phyloP scores from a whole-genome alignment of 2,888 invertebrate species.

The Netelia fuscicornis region DNA sequence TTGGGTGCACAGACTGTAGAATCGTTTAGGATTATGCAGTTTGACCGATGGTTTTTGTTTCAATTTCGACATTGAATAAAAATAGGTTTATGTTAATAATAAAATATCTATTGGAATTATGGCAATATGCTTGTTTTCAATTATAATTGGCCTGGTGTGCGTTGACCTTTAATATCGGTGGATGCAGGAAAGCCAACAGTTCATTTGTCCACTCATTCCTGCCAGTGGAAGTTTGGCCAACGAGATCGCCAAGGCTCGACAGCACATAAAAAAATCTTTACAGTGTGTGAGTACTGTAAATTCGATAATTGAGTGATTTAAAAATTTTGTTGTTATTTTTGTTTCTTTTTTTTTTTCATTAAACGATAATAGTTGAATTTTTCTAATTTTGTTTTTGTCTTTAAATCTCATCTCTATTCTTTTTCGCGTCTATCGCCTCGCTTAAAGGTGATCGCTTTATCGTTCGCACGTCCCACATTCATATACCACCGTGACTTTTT shows the following conservation, averaged over 20 bases:
- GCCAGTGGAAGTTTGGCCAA: conserved; percentile 88
- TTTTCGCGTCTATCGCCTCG: conserved; percentile 29
- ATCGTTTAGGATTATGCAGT: not conserved
- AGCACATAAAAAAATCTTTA: conserved; percentile 90
- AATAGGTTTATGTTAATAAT: conserved; percentile 8
- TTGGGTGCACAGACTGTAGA: conserved; percentile 25
- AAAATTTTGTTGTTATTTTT: not conserved
- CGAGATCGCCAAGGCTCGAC: conserved; percentile 94
- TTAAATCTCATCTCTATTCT: not conserved
- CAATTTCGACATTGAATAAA: too few relatives aligned
- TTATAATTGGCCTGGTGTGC: conserved; percentile 76
- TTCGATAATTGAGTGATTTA: conserved; percentile 71
- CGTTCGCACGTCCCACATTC: conserved; percentile 51
- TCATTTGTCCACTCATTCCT: conserved; percentile 78
- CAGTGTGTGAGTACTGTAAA: conserved; percentile 85
- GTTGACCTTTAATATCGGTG: conserved; percentile 80
- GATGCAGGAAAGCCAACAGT: conserved; percentile 81
- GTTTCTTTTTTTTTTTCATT: conserved; percentile 20
- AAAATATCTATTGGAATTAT: conserved; percentile 67
- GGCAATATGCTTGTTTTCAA: conserved; percentile 68
- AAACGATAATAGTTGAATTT: not conserved
- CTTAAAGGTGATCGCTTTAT: conserved; percentile 47
- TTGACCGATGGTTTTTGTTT: too few relatives aligned
- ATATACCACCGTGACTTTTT: conserved; percentile 18
- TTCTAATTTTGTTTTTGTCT: conserved; percentile 30